Evolutionary conservation across 2,113 vertebrate genomes (phyloP).

Genomic region (Tringa solitaria): DNA sequence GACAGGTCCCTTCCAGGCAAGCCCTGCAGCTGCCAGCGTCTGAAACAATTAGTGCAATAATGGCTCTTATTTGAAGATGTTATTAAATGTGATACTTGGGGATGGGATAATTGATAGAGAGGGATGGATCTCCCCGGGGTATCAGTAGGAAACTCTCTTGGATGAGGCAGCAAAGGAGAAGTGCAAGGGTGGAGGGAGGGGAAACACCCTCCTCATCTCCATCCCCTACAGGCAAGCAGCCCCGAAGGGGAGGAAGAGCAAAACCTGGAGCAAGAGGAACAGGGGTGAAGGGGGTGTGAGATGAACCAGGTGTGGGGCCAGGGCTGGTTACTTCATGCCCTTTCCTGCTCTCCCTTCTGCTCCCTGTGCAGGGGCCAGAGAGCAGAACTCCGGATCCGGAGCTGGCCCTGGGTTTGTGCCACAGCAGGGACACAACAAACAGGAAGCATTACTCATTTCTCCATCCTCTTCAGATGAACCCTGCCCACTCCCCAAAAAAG

Average conservation of each 20-base stretch:
- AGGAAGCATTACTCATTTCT: background rate
- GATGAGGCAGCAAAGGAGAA: background rate
- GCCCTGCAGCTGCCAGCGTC: background rate
- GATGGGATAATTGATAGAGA: background rate
- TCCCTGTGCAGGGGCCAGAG: fast-evolving
- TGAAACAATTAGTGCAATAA: background rate
- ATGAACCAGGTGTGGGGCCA: background rate
- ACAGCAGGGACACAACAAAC: background rate
- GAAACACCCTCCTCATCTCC: background rate
- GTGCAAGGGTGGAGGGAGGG: background rate
- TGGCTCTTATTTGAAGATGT: background rate
- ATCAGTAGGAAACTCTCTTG: background rate
- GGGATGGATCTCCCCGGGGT: background rate
- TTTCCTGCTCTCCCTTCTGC: background rate
- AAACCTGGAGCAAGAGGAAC: background rate
- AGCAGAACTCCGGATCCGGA: background rate
- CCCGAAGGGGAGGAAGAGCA: background rate
- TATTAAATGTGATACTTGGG: background rate
- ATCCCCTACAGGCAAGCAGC: background rate
- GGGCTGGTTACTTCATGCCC: background rate
- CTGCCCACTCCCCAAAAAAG: background rate
- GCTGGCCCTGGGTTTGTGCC: background rate
- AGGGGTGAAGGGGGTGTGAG: background rate
- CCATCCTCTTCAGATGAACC: fast-evolving
- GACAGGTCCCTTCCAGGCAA: background rate